These are phyloP conservation scores for Hirundichthys speculiger DNA, from an alignment of 2,113 vertebrate genomes.

Conservation along the genomic window DNA sequence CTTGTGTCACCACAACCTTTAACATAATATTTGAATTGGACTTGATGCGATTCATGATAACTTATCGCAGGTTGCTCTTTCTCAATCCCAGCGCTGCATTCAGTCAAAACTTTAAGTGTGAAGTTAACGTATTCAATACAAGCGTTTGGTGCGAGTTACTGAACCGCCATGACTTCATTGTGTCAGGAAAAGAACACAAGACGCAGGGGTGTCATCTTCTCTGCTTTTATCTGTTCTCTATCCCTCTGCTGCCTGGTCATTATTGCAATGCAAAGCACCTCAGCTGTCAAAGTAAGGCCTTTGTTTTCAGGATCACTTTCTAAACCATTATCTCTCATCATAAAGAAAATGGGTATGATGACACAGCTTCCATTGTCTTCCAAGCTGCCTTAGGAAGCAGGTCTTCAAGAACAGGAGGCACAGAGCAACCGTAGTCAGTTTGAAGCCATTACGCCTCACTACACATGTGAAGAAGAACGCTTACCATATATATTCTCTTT, in stretches of 20 bases:
- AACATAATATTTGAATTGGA: constrained; percentile 11
- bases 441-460: constrained; percentile 19
- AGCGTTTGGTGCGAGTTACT: constrained; percentile 45
- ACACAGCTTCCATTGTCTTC: constrained; percentile 52
- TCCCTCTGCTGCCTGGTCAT: constrained; percentile 35
- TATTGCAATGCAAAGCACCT: constrained; percentile 47
- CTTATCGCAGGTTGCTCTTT: neutral
- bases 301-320: constrained; percentile 69
- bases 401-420: constrained; percentile 31
- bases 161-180: constrained; percentile 55
- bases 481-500: neutral
- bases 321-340: constrained; percentile 59
- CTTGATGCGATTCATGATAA: constrained; percentile 17
- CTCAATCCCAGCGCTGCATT: neutral
- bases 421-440: constrained; percentile 25
- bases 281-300: constrained; percentile 55
- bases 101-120: constrained; percentile 16
- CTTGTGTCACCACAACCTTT: constrained; percentile 21
- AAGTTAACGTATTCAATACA: constrained; percentile 46
- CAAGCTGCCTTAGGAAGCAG: constrained; percentile 53
- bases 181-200: constrained; percentile 44
- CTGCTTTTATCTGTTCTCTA: constrained; percentile 50
- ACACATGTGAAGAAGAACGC: neutral
- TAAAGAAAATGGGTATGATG: constrained; percentile 67
- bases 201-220: constrained; percentile 63